phyloP scores from a whole-genome alignment of 2,888 invertebrate species.

The Lobophora halterata region DNA sequence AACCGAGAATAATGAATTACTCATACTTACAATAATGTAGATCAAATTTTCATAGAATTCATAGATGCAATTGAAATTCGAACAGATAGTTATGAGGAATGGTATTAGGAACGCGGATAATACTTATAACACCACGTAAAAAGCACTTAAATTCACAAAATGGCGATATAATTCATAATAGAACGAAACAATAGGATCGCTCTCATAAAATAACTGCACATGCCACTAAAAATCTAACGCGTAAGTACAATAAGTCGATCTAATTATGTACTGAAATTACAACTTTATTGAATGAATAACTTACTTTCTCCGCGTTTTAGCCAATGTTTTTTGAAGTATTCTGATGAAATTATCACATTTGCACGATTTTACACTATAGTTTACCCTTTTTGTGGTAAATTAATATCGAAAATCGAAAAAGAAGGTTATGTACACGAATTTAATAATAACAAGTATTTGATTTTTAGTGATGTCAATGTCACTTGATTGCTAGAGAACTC shows the following conservation, averaged over 20 bases:
- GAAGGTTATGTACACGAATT: constrained; percentile 64
- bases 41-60: constrained; percentile 26
- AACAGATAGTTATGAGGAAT: constrained; percentile 1
- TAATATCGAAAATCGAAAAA: constrained; percentile 64
- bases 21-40: constrained; percentile 21
- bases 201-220: constrained; percentile 74
- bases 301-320: constrained; percentile 49
- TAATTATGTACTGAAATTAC: constrained; percentile 56
- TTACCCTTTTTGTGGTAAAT: constrained; percentile 53
- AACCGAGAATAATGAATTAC: constrained; percentile 12
- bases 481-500: no score
- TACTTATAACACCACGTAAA: constrained; percentile 31
- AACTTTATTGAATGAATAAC: constrained; percentile 61
- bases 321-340: constrained; percentile 32
- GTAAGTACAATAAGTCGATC: constrained; percentile 55
- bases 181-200: constrained; percentile 62
- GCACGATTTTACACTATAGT: constrained; percentile 41
- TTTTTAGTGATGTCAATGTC: constrained; percentile 36
- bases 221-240: constrained; percentile 57
- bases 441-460: constrained; percentile 71
- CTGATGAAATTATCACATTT: constrained; percentile 40
- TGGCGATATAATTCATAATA: constrained; percentile 63
- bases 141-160: constrained; percentile 51
- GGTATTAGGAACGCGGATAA: constrained; percentile 8
- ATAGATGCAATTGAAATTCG: constrained; percentile 17